These are phyloP conservation scores for Atta texana DNA, from an alignment of 1,140 invertebrate genomes.

Conservation along the genomic window DNA sequence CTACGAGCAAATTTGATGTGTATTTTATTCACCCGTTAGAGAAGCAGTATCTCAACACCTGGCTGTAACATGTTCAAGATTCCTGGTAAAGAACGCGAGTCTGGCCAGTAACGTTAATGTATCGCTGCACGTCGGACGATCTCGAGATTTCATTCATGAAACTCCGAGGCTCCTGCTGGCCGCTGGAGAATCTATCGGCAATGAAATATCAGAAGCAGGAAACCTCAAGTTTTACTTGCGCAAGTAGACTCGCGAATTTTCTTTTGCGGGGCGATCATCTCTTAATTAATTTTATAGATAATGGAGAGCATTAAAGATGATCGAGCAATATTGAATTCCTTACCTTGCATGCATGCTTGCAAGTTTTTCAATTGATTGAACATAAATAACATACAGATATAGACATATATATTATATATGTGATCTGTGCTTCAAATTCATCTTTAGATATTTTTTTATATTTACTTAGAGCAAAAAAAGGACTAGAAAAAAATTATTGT, in stretches of 20 bases:
- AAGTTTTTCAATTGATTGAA: neutral
- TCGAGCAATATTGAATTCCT: neutral
- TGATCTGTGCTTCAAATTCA: neutral
- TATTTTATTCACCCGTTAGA: slow-evolving; percentile 67
- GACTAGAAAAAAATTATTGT: neutral
- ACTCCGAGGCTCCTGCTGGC: slow-evolving; percentile 36
- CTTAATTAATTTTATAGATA: slow-evolving; percentile 38
- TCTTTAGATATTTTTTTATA: neutral
- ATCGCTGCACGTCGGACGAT: slow-evolving; percentile 62
- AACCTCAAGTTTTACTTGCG: neutral
- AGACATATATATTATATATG: neutral
- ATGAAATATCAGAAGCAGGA: slow-evolving; percentile 53
- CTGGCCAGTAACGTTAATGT: slow-evolving; percentile 63
- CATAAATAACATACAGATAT: slow-evolving; percentile 4
- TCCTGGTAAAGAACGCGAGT: slow-evolving; percentile 65
- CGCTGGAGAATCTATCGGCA: slow-evolving; percentile 6
- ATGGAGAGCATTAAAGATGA: neutral
- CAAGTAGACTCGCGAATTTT: slow-evolving; percentile 15
- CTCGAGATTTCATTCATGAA: slow-evolving; percentile 73
- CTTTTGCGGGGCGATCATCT: neutral
- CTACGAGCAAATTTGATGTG: neutral
- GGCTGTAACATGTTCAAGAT: slow-evolving; percentile 64
- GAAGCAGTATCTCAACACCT: slow-evolving; percentile 64
- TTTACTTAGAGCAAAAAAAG: neutral
- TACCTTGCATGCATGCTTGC: neutral